Conservation (phyloP, 2,888 invertebrate genomes). For the Athalia rosae region DNA sequence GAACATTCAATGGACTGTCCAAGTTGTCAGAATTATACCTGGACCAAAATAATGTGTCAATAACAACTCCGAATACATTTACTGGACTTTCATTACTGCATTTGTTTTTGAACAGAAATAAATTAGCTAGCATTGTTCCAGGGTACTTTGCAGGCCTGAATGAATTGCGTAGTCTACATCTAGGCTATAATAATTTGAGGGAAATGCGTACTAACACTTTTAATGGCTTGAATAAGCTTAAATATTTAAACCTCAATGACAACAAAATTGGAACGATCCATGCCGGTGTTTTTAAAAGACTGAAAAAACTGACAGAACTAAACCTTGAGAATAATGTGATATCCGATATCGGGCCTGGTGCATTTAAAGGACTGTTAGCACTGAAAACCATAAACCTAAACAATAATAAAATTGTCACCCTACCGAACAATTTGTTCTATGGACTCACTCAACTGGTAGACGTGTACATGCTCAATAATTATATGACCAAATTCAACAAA, state of each 20-base stretch:
- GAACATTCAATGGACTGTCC: slow-evolving; percentile 13
- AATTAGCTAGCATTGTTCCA: slow-evolving; percentile 66
- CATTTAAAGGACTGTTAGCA: slow-evolving; percentile 11
- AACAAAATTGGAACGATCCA: slow-evolving; percentile 6
- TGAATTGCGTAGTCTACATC: slow-evolving; percentile 65
- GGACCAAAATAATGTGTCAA: background rate
- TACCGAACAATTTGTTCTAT: background rate
- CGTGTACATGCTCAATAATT: background rate
- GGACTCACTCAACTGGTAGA: background rate
- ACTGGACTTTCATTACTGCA: slow-evolving; percentile 46
- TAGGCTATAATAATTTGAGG: slow-evolving; percentile 70
- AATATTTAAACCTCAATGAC: slow-evolving; percentile 57
- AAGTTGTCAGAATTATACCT: background rate
- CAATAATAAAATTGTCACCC: slow-evolving; percentile 4
- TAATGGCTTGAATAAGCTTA: slow-evolving; percentile 63
- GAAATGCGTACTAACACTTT: slow-evolving; percentile 63
- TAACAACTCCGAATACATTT: slow-evolving; percentile 60
- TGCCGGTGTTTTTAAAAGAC: background rate
- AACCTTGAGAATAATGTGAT: slow-evolving; percentile 11
- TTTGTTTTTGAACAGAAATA: slow-evolving; percentile 70
- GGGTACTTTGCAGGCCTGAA: slow-evolving; percentile 67
- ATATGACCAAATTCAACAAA: background rate
- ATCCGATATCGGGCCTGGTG: slow-evolving; percentile 6
- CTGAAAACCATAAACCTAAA: background rate
- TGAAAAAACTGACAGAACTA: background rate